Base-by-base conservation (phyloP, 1,140 invertebrate species). In the Coenobita brevimanus region DNA sequence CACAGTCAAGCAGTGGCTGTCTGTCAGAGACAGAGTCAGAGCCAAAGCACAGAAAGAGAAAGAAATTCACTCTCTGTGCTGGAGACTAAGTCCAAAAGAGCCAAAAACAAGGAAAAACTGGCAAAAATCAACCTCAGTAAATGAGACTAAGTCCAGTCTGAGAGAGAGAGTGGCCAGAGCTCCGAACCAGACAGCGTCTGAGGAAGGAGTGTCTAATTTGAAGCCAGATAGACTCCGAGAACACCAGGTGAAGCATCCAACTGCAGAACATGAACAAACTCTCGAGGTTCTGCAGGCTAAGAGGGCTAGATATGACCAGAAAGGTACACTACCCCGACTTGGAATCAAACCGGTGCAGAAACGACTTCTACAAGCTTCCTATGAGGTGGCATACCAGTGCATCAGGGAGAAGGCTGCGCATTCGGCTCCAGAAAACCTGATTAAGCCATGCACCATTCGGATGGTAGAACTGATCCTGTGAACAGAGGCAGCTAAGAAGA, bases 401-500 rank as follows among this genome's bases (percentile, higher is more conserved):
- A 82, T 82, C 43, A 82, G 46, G 71, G 10, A 33, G n/a, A 82
- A 43, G 80, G 57, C 62, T 82, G 36, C 46, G 24, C 76, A 79
- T 33, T 54, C 46, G 30, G 76, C 76, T 50, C 10, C 46, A 30
- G 46, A 79, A 79, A 79, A 79, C 50, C 8, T 79, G 30, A 30
- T 57, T 54, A 79, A 33, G 43, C 43, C n/a, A 24, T 57, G 80
- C 27, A 46, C 80, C 54, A 82, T 67, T 82, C 60, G 60, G n/a
- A 62, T 64, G 57, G 60, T 82, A 27, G 57, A 62, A 67, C 60
- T 82, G 30, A 33, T 82, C 38, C 24, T 82, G 80, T 54, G 80
- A 62, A 82, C 57, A 82, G 64, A 82, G 54, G 80, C 60, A 38
- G 79, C 80, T 6, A 67, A 82, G 80, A 67, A 67, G 80, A 67